Conservation (phyloP, 2,888 invertebrate species). For the Germaria angustata region DNA sequence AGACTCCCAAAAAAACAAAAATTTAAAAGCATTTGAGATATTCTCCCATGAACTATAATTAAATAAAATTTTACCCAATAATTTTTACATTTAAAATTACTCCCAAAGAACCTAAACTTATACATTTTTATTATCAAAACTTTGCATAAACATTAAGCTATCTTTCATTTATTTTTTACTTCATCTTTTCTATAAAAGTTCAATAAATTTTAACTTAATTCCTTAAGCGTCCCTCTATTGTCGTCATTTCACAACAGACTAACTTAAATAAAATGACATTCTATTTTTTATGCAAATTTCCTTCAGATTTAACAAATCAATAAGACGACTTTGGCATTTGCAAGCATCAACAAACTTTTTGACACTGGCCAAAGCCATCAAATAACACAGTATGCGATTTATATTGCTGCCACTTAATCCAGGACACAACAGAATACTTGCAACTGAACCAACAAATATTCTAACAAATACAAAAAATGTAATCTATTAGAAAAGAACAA, state of each 20-base stretch:
- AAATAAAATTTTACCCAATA: too few relatives aligned
- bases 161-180: too few relatives aligned
- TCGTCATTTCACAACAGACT: neutral
- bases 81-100: too few relatives aligned
- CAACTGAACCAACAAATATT: neutral
- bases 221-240: neutral
- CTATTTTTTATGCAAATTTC: neutral
- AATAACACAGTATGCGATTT: constrained; percentile 16
- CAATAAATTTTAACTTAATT: neutral
- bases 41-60: too few relatives aligned
- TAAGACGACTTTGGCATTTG: constrained; percentile 28
- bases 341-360: constrained; percentile 26
- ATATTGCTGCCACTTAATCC: constrained; percentile 16
- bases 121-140: too few relatives aligned
- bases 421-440: neutral
- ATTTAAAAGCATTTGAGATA: too few relatives aligned
- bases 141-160: too few relatives aligned
- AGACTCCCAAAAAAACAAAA: too few relatives aligned
- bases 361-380: constrained; percentile 22
- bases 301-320: constrained; percentile 47
- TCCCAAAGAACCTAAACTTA: too few relatives aligned
- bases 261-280: neutral
- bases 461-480: neutral
- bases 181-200: neutral
- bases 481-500: neutral